Percentiles rank a stretch among this genome's conserved stretches.
These are phyloP conservation scores for Coregonus sp. DNA, from an alignment of 2,797 vertebrate species.

Conservation along the genomic window DNA sequence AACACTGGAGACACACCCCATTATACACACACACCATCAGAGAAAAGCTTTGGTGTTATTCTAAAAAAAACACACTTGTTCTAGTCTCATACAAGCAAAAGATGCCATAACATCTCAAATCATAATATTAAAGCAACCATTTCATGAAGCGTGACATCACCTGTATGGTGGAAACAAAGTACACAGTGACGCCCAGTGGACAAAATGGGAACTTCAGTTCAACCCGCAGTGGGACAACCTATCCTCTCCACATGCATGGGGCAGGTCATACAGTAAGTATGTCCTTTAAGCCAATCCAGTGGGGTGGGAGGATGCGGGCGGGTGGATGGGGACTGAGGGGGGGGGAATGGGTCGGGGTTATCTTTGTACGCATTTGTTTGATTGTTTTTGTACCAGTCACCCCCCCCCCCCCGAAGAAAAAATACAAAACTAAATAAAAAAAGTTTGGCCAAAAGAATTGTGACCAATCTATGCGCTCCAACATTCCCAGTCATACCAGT, in stretches of 20 bases:
- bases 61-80: neutral
- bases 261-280: too few relatives aligned
- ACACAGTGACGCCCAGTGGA: slow-evolving; percentile 68
- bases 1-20: too few relatives aligned
- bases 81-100: neutral
- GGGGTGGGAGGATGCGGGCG: too few relatives aligned
- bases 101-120: neutral
- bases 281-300: neutral
- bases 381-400: too few relatives aligned
- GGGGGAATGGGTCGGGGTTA: too few relatives aligned
- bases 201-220: slow-evolving; percentile 36
- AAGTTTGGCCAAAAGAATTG: too few relatives aligned
- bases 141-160: neutral
- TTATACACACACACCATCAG: neutral
- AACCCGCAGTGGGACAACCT: neutral
- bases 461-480: slow-evolving; percentile 4
- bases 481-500: slow-evolving; percentile 2
- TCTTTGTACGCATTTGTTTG: too few relatives aligned
- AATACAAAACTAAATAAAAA: neutral
- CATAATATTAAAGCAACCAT: neutral
- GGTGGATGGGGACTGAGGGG: too few relatives aligned
- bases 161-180: slow-evolving; percentile 19
- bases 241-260: neutral
- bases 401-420: too few relatives aligned
- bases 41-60: neutral